These are phyloP conservation scores for Sitta europaea DNA, from an alignment of 2,113 vertebrate genomes.

Conservation along the genomic window DNA sequence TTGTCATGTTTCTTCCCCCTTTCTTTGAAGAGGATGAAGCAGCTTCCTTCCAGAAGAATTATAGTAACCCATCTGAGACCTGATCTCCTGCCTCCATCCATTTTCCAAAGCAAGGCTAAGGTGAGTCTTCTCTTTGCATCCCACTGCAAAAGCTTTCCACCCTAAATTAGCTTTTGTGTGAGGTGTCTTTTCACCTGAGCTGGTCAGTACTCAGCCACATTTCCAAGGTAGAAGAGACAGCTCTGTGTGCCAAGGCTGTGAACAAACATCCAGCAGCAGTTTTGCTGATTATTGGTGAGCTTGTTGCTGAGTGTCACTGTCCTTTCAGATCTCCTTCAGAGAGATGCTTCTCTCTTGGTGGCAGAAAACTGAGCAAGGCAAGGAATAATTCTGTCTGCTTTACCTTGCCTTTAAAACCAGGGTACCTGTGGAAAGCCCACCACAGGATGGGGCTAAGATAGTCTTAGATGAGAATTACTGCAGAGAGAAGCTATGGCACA, in stretches of 20 bases:
- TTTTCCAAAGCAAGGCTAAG: constrained; percentile 32
- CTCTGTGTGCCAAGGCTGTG: background rate
- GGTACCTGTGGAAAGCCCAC: background rate
- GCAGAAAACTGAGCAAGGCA: background rate
- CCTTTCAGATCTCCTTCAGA: background rate
- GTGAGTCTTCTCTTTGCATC: background rate
- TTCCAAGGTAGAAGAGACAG: background rate
- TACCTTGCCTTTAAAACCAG: background rate
- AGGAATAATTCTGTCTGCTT: background rate
- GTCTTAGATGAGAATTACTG: background rate
- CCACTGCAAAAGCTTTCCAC: background rate
- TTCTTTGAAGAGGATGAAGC: constrained; percentile 36
- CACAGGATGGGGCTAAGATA: background rate
- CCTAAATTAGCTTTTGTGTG: background rate
- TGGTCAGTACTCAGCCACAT: background rate
- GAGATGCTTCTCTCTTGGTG: background rate
- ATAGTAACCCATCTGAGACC: background rate
- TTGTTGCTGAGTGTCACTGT: background rate
- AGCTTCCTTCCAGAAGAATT: constrained; percentile 42
- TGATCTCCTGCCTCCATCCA: background rate
- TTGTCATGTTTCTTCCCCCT: background rate
- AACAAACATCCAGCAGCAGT: background rate
- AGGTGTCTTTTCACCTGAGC: background rate
- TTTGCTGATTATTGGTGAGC: background rate
- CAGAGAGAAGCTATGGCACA: background rate